Conservation (phyloP, 1,140 invertebrate species). For the Nasonia longicornis region DNA sequence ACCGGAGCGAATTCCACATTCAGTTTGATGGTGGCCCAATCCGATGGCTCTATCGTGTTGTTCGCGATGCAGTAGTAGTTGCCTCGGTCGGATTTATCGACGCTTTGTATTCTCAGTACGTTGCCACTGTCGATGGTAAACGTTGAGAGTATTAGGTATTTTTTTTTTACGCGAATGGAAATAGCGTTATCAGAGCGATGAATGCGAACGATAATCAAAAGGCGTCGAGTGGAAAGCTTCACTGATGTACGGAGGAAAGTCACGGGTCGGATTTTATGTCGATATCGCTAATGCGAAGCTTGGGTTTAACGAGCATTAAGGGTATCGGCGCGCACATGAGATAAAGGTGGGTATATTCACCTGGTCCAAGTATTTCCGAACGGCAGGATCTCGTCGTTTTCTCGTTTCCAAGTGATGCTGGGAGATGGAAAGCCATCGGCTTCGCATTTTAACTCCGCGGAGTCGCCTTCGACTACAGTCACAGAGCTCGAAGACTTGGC, state of each 20-base stretch:
- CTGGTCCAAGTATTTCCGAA: background rate
- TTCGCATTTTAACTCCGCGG: background rate
- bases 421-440: background rate
- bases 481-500: background rate
- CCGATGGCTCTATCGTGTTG: background rate
- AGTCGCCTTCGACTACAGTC: background rate
- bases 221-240: no score
- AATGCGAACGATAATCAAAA: no score
- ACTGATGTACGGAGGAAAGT: no score
- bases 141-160: no score
- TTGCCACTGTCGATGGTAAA: background rate
- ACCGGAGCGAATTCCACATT: conserved; percentile 8
- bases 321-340: no score
- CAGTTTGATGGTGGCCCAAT: background rate
- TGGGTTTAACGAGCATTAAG: no score
- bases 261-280: no score
- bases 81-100: background rate
- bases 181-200: no score
- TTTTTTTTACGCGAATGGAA: no score
- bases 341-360: background rate
- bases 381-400: background rate
- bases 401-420: background rate
- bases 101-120: background rate
- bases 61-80: background rate
- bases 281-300: no score